These are phyloP conservation scores for Coelogynopora nodosa DNA, from an alignment of 2,888 invertebrate species.

Conservation along the genomic window DNA sequence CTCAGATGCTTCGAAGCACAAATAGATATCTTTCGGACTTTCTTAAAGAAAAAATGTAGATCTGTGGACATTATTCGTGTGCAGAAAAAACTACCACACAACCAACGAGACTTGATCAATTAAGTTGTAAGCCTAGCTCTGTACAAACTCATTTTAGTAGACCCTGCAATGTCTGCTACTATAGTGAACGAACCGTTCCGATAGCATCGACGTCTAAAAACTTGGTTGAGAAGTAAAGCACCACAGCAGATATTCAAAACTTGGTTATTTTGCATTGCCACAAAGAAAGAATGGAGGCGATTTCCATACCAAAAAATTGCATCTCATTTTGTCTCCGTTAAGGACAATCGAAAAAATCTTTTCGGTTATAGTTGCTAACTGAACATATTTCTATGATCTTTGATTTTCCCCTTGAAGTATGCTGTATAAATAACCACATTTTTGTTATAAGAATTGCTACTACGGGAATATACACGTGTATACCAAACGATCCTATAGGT, in stretches of 20 bases:
- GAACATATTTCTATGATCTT: not conserved
- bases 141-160: constrained; percentile 8
- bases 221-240: not conserved
- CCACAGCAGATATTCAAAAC: not conserved
- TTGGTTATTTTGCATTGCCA: constrained; percentile 23
- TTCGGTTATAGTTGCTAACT: not conserved
- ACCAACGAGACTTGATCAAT: constrained; percentile 12
- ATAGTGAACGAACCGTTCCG: not conserved
- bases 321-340: constrained; percentile 6
- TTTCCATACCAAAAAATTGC: constrained; percentile 23
- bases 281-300: not conserved
- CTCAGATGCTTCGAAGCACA: not conserved
- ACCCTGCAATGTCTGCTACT: constrained; percentile 22
- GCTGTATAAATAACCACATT: too few relatives aligned
- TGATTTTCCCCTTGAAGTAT: not conserved
- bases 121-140: not conserved
- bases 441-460: constrained; percentile 5
- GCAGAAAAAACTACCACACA: not conserved
- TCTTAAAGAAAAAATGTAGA: constrained; percentile 2
- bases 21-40: not conserved
- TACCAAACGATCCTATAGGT: not conserved
- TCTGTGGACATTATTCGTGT: constrained; percentile 24
- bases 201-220: not conserved
- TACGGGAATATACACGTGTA: not conserved
- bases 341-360: constrained; percentile 2